Conservation (phyloP, 2,113 vertebrate species). For the Syngnathus typhle region DNA sequence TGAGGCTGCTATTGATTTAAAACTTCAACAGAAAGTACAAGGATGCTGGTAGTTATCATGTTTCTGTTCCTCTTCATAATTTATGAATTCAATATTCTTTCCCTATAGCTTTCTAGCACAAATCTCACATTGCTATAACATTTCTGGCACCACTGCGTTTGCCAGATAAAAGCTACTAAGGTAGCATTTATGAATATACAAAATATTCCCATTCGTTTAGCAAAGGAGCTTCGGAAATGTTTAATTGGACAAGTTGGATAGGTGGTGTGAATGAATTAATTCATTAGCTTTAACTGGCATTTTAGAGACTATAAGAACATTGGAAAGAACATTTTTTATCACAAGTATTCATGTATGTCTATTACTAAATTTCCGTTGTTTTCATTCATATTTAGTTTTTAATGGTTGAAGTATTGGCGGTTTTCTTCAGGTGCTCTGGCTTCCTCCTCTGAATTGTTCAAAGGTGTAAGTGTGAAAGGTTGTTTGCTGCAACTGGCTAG, state of each 20-base stretch:
- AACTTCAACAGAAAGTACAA: constrained; percentile 31
- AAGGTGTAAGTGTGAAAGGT: too few relatives aligned
- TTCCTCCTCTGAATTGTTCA: too few relatives aligned
- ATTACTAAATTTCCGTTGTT: too few relatives aligned
- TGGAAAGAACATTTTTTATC: too few relatives aligned
- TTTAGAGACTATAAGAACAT: too few relatives aligned
- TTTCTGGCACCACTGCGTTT: constrained; percentile 10
- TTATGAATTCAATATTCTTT: constrained; percentile 35
- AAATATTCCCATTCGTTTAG: not conserved
- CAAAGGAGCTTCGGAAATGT: not conserved
- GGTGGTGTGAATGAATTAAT: too few relatives aligned
- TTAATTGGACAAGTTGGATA: not conserved
- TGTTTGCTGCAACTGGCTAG: too few relatives aligned
- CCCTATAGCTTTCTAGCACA: constrained; percentile 30
- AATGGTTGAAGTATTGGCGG: too few relatives aligned
- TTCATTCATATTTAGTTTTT: too few relatives aligned
- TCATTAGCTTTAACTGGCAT: too few relatives aligned
- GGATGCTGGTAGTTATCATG: constrained; percentile 43
- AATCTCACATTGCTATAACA: constrained; percentile 39
- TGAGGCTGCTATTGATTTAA: constrained; percentile 58
- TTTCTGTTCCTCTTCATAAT: constrained; percentile 45
- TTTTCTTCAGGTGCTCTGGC: too few relatives aligned
- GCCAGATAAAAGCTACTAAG: constrained; percentile 5
- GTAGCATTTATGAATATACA: not conserved
- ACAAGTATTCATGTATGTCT: too few relatives aligned